Percentiles rank a stretch among this genome's conserved stretches.
phyloP scores from a whole-genome alignment of 2,888 invertebrate species.

The Catocala nupta region DNA sequence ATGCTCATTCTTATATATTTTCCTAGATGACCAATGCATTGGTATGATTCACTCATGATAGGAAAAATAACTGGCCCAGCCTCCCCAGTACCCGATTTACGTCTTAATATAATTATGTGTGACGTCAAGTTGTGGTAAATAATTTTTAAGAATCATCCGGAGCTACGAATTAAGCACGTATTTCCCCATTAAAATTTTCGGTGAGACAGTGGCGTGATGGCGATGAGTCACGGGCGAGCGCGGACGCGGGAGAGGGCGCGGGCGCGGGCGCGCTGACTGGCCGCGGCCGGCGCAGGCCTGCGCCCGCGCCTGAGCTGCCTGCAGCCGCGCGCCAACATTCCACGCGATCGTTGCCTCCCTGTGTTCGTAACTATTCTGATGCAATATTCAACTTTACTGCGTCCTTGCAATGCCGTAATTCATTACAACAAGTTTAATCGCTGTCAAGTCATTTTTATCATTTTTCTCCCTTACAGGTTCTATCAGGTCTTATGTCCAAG shows the following conservation, averaged over 20 bases:
- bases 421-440: slow-evolving; percentile 84
- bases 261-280: slow-evolving; percentile 47
- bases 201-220: slow-evolving; percentile 59
- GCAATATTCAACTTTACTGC: slow-evolving; percentile 87
- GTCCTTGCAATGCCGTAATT: slow-evolving; percentile 88
- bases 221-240: slow-evolving; percentile 71
- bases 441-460: slow-evolving; percentile 78
- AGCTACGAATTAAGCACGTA: slow-evolving; percentile 70
- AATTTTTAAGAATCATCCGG: slow-evolving; percentile 61
- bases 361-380: slow-evolving; percentile 80
- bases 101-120: slow-evolving; percentile 46
- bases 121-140: slow-evolving; percentile 68
- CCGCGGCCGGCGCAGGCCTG: slow-evolving; percentile 35
- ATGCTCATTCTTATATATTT: no score
- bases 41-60: slow-evolving; percentile 51
- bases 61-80: slow-evolving; percentile 33
- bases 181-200: slow-evolving; percentile 70
- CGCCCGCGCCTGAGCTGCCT: slow-evolving; percentile 45
- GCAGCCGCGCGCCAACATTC: slow-evolving; percentile 70
- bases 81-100: slow-evolving; percentile 28
- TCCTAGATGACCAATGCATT: no score
- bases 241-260: slow-evolving; percentile 50
- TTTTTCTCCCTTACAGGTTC: slow-evolving; percentile 73
- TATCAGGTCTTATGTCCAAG: slow-evolving; percentile 73
- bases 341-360: slow-evolving; percentile 83